Percentiles rank a stretch among this genome's conserved stretches.
Evolutionary conservation across 2,888 invertebrate genomes (phyloP).

Genomic region (Hypercompe scribonia): DNA sequence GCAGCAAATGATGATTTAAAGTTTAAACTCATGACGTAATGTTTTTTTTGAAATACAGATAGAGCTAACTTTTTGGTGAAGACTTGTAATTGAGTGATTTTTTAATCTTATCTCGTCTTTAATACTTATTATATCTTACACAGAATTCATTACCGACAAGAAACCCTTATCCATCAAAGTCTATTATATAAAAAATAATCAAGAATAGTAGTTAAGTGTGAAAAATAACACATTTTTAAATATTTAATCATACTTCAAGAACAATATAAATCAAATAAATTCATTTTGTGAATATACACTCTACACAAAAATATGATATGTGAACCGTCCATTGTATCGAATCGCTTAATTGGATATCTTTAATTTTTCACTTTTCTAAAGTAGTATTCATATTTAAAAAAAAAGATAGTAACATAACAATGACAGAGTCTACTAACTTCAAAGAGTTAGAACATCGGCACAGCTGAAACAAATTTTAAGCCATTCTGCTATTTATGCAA

Average conservation of each 20-base stretch:
- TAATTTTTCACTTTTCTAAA: not conserved
- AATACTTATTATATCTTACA: too few relatives aligned
- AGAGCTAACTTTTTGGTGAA: not conserved
- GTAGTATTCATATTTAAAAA: not conserved
- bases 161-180: not conserved
- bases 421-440: not conserved
- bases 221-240: not conserved
- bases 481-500: not conserved
- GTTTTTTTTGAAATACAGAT: not conserved
- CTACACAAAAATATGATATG: not conserved
- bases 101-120: too few relatives aligned
- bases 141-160: not conserved
- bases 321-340: not conserved
- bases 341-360: not conserved
- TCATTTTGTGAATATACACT: not conserved
- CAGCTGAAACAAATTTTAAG: not conserved
- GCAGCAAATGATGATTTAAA: constrained; percentile 15
- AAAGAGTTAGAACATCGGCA: not conserved
- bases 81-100: not conserved
- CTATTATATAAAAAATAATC: too few relatives aligned
- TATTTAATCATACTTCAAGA: not conserved
- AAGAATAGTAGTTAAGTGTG: too few relatives aligned
- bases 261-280: not conserved
- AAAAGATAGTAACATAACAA: not conserved
- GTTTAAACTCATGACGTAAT: not conserved